Evolutionary conservation across 1,140 invertebrate species (phyloP), one percentile per base, ranked within the genome.

Genomic region (Caenorhabditis brenneri): DNA sequence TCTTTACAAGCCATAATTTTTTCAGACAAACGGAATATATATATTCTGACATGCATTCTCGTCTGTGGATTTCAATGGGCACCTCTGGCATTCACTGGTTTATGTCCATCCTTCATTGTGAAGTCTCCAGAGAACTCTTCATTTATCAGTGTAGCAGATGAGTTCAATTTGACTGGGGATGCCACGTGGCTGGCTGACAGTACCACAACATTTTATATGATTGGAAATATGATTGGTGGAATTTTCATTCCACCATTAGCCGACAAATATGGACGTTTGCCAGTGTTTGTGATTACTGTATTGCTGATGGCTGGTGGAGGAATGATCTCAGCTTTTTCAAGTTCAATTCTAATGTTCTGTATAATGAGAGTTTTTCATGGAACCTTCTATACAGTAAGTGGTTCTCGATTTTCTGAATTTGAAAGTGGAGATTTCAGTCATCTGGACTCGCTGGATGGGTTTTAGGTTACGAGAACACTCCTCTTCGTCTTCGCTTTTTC

Each of bases 381-480:
- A 58, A 69, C 49, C 12, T 86, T 83, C 39, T 86, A 83, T 49
- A 86, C 85, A 42, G 85, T 86, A 83, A 74, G 48, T 81, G 6
- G 48, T n/a, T 51, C 15, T 19, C 19, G 15, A 42, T 55, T 27
- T 19, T 16, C 49, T n/a, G 12, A 58, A 36, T 55, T 74, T 42
- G 19, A 22, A 31, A 78, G 22, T n/a, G 12, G 19, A 22, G 24
- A 42, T 84, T 88, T 79, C 79, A 88, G 88, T 89, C 88, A 27
- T 53, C 69, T 36, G 82, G 81, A 9, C 82, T 89, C 5, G 49
- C 80, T 60, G 80, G 79, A 36, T 89, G 88, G 88, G 88, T 90
- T 15, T 46, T 89, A 15, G 88, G 88, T 27, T 89, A 89, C 55
- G 88, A 89, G 82, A 79, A 81, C 48, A 86, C 87, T 16, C 83